Evolutionary conservation across 2,113 vertebrate species (phyloP).

Genomic region (Upupa epops): DNA sequence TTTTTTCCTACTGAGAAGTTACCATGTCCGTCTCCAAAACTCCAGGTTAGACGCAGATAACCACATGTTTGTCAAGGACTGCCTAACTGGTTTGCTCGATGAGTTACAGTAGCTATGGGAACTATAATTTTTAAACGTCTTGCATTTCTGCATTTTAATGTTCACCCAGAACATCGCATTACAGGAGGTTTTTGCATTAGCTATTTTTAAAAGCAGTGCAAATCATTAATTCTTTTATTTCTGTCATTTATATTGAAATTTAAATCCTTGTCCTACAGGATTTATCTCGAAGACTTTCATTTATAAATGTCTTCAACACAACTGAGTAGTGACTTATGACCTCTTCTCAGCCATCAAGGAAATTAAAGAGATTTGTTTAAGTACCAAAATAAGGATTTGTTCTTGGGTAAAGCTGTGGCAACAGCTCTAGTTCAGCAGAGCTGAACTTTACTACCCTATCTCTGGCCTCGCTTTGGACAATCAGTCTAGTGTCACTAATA

Average conservation of each 20-base stretch:
- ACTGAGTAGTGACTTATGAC: background rate
- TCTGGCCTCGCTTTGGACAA: background rate
- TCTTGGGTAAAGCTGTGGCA: background rate
- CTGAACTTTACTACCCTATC: background rate
- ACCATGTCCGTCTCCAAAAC: background rate
- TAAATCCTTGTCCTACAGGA: background rate
- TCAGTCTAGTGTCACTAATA: background rate
- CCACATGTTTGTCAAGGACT: background rate
- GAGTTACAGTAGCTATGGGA: slow-evolving; percentile 37
- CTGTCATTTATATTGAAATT: background rate
- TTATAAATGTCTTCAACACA: slow-evolving; percentile 24
- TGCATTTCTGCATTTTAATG: background rate
- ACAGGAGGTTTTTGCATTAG: background rate
- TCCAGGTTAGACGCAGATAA: background rate
- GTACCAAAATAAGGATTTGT: background rate
- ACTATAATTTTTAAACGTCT: slow-evolving; percentile 15
- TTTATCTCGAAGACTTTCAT: slow-evolving; percentile 6
- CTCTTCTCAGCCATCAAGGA: background rate
- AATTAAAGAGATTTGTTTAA: background rate
- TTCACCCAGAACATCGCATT: background rate
- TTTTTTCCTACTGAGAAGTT: background rate
- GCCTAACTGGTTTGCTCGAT: background rate
- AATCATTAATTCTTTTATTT: slow-evolving; percentile 32
- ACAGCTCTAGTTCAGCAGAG: slow-evolving; percentile 14
- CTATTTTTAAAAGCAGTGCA: background rate